Percentiles rank a stretch among this genome's conserved stretches.
Evolutionary conservation across 2,113 vertebrate species (phyloP).

Genomic region (Megaceryle torquata): DNA sequence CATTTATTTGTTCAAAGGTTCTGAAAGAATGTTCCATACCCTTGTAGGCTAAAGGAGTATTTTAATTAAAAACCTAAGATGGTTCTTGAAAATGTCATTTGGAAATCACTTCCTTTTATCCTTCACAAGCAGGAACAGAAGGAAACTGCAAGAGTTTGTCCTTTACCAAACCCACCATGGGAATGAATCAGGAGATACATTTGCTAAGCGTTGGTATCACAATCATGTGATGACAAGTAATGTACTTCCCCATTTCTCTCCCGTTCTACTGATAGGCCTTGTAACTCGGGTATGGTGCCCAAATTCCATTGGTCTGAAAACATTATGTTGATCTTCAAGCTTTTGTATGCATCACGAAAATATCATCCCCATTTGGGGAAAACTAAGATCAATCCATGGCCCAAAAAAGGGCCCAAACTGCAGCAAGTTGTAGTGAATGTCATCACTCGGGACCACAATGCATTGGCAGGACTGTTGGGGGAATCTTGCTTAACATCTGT

Average conservation of each 20-base stretch:
- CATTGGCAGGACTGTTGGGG: slow-evolving; percentile 17
- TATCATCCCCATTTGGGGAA: background rate
- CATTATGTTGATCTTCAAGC: background rate
- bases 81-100: background rate
- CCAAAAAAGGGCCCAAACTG: slow-evolving; percentile 32
- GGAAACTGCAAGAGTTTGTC: background rate
- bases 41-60: background rate
- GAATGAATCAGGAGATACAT: background rate
- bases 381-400: background rate
- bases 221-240: background rate
- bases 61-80: background rate
- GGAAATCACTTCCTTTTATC: background rate
- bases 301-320: background rate
- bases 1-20: background rate
- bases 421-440: slow-evolving; percentile 19
- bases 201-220: background rate
- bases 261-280: background rate
- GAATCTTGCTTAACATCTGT: slow-evolving; percentile 62
- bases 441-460: slow-evolving; percentile 30
- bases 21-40: background rate
- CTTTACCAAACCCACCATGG: background rate
- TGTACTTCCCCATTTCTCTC: background rate
- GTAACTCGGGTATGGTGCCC: background rate
- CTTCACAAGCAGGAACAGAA: background rate
- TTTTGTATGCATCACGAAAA: background rate